phyloP scores from a whole-genome alignment of 2,888 invertebrate species.

The Melikaiella ostensackeni region DNA sequence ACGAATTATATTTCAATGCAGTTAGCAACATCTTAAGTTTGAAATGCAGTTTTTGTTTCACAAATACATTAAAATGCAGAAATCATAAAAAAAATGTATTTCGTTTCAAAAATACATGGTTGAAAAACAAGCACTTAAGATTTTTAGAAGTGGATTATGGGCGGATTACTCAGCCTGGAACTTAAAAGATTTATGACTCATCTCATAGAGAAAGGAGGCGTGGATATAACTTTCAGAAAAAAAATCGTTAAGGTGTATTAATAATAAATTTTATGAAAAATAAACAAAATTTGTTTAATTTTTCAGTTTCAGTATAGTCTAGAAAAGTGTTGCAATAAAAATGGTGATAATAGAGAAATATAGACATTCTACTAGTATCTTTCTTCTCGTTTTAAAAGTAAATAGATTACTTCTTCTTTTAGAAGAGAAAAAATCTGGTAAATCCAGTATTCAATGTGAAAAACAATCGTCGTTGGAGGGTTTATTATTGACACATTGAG shows the following conservation, averaged over 20 bases:
- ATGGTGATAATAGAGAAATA: neutral
- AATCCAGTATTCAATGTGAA: conserved; percentile 9
- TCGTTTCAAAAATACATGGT: neutral
- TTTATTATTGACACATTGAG: neutral
- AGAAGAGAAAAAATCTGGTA: conserved; percentile 8
- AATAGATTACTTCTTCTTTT: neutral
- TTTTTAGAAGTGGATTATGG: neutral
- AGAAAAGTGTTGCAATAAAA: neutral
- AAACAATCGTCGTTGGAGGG: neutral
- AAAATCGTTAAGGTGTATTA: neutral
- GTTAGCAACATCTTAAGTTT: neutral
- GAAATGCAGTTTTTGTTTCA: neutral
- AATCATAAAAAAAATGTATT: no score
- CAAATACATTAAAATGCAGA: neutral
- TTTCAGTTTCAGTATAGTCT: neutral
- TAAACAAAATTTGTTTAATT: neutral
- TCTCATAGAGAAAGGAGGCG: conserved; percentile 4
- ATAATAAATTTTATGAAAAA: neutral
- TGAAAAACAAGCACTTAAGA: neutral
- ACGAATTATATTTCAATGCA: neutral
- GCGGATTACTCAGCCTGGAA: neutral
- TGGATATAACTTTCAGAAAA: neutral
- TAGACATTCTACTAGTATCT: neutral
- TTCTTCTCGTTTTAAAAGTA: neutral
- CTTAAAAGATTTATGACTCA: conserved; percentile 18